Percentiles rank a stretch among this genome's conserved stretches.
phyloP scores from a whole-genome alignment of 2,888 invertebrate genomes.

The Pheosia tremula region DNA sequence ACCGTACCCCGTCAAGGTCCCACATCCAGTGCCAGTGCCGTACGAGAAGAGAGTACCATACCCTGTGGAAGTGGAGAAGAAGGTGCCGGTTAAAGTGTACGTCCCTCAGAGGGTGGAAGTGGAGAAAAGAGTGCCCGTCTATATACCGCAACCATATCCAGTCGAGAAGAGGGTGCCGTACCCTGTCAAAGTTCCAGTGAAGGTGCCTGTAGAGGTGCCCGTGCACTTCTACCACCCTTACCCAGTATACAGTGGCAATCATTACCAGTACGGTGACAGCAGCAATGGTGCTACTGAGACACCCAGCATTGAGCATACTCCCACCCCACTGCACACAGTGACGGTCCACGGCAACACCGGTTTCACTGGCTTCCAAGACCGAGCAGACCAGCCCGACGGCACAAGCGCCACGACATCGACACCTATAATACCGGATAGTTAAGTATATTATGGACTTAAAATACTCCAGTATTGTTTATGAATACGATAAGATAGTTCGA shows the following conservation, averaged over 20 bases:
- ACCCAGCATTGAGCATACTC: not conserved
- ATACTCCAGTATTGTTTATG: slow-evolving; percentile 22
- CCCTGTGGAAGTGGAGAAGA: slow-evolving; percentile 78
- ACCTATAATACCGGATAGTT: slow-evolving; percentile 32
- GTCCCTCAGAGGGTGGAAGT: slow-evolving; percentile 49
- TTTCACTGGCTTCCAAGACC: slow-evolving; percentile 63
- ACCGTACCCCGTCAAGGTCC: slow-evolving; percentile 82
- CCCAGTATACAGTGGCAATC: slow-evolving; percentile 46
- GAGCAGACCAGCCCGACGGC: slow-evolving; percentile 53
- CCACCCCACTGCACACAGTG: slow-evolving; percentile 46
- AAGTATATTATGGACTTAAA: slow-evolving; percentile 31
- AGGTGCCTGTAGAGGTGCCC: slow-evolving; percentile 60
- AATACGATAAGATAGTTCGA: slow-evolving; percentile 1
- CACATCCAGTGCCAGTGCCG: slow-evolving; percentile 76
- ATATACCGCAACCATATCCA: slow-evolving; percentile 67
- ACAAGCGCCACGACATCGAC: slow-evolving; percentile 33
- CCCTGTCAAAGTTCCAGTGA: slow-evolving; percentile 64
- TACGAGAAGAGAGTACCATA: slow-evolving; percentile 77
- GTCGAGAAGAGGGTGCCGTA: slow-evolving; percentile 65
- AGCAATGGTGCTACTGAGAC: slow-evolving; percentile 18
- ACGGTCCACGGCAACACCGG: slow-evolving; percentile 64
- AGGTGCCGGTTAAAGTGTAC: slow-evolving; percentile 67
- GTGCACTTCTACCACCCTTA: slow-evolving; percentile 64
- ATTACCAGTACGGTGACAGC: slow-evolving; percentile 13
- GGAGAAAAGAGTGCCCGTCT: slow-evolving; percentile 59